A percentile compares a stretch with the other conserved stretches of the same genome.
These are phyloP conservation scores for Tetragnatha montana DNA, from an alignment of 2,888 invertebrate species.

Conservation along the genomic window DNA sequence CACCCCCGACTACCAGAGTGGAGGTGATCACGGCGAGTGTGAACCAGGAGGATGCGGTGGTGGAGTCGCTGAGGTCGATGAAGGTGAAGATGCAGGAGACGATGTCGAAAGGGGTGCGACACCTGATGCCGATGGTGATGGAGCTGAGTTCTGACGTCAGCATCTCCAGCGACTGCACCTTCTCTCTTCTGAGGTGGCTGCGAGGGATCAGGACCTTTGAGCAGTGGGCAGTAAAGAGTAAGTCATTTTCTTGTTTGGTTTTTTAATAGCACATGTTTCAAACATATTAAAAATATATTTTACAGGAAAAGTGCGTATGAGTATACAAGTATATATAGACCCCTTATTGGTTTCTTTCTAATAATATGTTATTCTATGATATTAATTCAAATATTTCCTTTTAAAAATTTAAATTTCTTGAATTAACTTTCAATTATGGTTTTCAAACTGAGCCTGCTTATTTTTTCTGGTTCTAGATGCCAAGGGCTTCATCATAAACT, in stretches of 20 bases:
- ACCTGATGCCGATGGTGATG: conserved; percentile 65
- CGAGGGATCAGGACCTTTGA: conserved; percentile 58
- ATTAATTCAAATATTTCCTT: too few relatives aligned
- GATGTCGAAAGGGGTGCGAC: conserved; percentile 58
- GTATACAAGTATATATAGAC: too few relatives aligned
- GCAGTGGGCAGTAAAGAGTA: conserved; percentile 67
- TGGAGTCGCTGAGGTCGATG: conserved; percentile 61
- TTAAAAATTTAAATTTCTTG: too few relatives aligned
- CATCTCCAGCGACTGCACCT: conserved; percentile 67
- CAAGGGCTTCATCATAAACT: too few relatives aligned
- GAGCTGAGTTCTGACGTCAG: conserved; percentile 56
- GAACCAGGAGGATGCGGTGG: conserved; percentile 43
- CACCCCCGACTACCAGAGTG: background rate
- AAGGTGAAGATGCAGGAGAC: conserved; percentile 61
- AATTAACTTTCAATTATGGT: too few relatives aligned
- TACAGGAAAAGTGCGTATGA: too few relatives aligned
- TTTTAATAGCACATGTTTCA: background rate
- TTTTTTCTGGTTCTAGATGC: too few relatives aligned
- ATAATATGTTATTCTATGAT: too few relatives aligned
- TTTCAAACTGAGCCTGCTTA: too few relatives aligned
- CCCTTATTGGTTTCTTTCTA: too few relatives aligned
- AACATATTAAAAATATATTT: background rate
- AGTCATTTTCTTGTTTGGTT: conserved; percentile 42
- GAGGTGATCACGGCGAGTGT: conserved; percentile 33
- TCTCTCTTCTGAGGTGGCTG: conserved; percentile 61